These are phyloP conservation scores for Leptestheria dahalacensis DNA, from an alignment of 1,140 invertebrate genomes.

Conservation along the genomic window DNA sequence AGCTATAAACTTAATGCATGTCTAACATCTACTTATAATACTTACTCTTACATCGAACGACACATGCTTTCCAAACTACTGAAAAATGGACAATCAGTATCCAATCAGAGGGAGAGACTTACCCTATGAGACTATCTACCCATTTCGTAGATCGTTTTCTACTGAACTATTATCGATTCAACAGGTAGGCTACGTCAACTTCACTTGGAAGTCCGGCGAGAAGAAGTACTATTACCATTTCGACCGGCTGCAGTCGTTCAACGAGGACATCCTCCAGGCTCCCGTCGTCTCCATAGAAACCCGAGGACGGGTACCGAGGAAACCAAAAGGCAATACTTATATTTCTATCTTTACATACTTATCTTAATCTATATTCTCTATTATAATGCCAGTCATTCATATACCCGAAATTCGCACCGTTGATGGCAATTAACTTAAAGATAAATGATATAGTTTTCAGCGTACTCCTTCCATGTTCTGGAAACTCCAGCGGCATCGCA, in stretches of 20 bases:
- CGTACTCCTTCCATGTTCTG: slow-evolving; percentile 74
- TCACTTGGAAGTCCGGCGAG: slow-evolving; percentile 73
- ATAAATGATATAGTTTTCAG: slow-evolving; percentile 51
- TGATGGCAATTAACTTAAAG: not conserved
- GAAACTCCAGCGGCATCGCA: slow-evolving; percentile 73
- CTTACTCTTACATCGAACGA: too few species aligned
- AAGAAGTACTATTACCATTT: slow-evolving; percentile 80
- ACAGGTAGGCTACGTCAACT: slow-evolving; percentile 58
- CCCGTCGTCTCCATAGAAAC: slow-evolving; percentile 74
- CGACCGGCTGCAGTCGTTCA: slow-evolving; percentile 62
- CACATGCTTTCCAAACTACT: too few species aligned
- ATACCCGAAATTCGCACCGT: not conserved
- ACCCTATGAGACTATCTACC: too few species aligned
- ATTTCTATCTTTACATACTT: not conserved
- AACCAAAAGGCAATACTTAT: slow-evolving; percentile 52
- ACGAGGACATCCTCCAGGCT: slow-evolving; percentile 63
- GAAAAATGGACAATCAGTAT: too few species aligned
- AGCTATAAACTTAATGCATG: too few species aligned
- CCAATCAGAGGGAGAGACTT: too few species aligned
- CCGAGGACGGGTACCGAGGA: slow-evolving; percentile 63
- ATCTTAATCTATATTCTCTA: not conserved
- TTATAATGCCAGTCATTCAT: not conserved
- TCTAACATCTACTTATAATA: too few species aligned
- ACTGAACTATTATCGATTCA: not conserved
- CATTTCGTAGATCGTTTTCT: too few species aligned